phyloP scores from a whole-genome alignment of 2,113 vertebrate species.

The Pterocles burchelli region DNA sequence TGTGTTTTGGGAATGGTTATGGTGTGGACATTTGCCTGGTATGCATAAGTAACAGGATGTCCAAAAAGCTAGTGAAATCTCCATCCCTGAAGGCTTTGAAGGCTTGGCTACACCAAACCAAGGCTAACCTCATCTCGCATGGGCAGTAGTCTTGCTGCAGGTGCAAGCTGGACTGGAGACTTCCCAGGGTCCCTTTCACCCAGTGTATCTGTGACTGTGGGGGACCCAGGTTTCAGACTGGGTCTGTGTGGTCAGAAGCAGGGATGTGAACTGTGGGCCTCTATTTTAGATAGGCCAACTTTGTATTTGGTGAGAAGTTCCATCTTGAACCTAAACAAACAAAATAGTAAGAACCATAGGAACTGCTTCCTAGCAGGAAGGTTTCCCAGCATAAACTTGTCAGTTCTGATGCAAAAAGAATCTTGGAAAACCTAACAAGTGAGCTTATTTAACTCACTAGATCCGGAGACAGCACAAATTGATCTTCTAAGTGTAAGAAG shows the following conservation, averaged over 20 bases:
- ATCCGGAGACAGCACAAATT: not conserved
- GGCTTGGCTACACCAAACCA: not conserved
- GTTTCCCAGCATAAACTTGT: not conserved
- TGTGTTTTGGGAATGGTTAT: not conserved
- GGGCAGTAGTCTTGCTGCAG: not conserved
- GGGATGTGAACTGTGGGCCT: not conserved
- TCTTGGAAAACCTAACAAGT: not conserved
- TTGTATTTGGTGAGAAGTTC: not conserved
- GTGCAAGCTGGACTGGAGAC: not conserved
- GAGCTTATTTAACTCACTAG: not conserved
- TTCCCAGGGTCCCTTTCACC: not conserved
- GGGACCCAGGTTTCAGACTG: not conserved
- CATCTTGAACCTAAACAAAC: not conserved
- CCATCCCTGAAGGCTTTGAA: not conserved
- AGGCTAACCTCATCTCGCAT: not conserved
- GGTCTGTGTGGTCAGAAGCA: not conserved
- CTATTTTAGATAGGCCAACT: not conserved
- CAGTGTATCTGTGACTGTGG: not conserved
- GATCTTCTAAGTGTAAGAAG: not conserved
- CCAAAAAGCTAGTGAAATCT: not conserved
- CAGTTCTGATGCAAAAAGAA: not conserved
- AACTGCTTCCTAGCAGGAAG: not conserved
- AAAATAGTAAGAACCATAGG: not conserved
- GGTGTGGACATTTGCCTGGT: not conserved
- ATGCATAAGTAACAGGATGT: not conserved